phyloP scores from a whole-genome alignment of 23 tunicate species.

The Diplosoma virens region DNA sequence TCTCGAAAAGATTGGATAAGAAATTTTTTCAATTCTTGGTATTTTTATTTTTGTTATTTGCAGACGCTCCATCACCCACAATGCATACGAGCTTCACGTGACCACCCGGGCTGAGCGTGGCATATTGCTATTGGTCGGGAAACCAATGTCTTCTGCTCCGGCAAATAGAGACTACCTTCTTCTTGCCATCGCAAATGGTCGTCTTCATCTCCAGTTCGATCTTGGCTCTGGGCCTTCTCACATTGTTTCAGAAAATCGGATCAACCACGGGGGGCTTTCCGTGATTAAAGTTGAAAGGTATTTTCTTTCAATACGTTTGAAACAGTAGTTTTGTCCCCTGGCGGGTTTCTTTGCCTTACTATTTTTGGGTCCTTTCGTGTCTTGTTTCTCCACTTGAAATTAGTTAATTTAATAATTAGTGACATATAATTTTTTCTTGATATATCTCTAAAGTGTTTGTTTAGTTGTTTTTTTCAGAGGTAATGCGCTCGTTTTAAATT shows the following conservation, averaged over 20 bases:
- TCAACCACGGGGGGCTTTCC: slow-evolving; percentile 35
- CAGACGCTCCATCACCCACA: slow-evolving; percentile 23
- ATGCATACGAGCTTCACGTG: slow-evolving; percentile 36
- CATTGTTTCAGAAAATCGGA: slow-evolving; percentile 35
- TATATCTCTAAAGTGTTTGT: too few relatives aligned
- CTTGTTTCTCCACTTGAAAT: too few relatives aligned
- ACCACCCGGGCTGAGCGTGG: slow-evolving; percentile 49
- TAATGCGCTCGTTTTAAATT: too few relatives aligned
- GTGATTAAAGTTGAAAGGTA: slow-evolving; percentile 49
- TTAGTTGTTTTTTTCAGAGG: too few relatives aligned
- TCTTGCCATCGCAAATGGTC: slow-evolving; percentile 37
- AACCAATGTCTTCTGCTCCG: slow-evolving; percentile 19
- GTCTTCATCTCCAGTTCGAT: slow-evolving; percentile 46
- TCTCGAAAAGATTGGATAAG: too few relatives aligned
- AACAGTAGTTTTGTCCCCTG: too few relatives aligned
- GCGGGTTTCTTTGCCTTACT: too few relatives aligned
- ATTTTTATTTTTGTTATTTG: neutral
- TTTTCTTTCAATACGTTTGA: too few relatives aligned
- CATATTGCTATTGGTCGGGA: slow-evolving; percentile 55
- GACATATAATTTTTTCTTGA: too few relatives aligned
- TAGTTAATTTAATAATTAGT: too few relatives aligned
- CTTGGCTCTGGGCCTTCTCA: slow-evolving; percentile 82
- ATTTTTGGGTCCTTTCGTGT: too few relatives aligned
- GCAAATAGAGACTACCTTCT: slow-evolving; percentile 47
- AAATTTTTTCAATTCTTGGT: too few relatives aligned